Conservation (phyloP, 2,113 vertebrate species). For the Origma solitaria region DNA sequence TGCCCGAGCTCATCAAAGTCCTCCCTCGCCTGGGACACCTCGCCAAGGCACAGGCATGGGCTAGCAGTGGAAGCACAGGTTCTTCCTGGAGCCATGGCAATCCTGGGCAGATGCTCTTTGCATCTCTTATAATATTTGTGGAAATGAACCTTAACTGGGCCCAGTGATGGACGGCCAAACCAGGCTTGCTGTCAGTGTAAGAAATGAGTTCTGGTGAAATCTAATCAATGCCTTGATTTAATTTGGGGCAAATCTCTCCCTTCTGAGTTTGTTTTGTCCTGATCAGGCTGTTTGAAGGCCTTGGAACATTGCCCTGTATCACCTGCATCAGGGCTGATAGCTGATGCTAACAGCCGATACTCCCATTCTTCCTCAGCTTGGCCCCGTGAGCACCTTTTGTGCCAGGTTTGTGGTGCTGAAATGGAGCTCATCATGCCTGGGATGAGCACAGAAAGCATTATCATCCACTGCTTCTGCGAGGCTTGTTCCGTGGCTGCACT, state of each 20-base stretch:
- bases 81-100: neutral
- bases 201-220: neutral
- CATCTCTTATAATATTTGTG: neutral
- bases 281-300: neutral
- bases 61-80: neutral
- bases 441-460: neutral
- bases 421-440: neutral
- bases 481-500: neutral
- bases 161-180: neutral
- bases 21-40: neutral
- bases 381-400: neutral
- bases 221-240: neutral
- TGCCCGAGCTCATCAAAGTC: rapidly evolving
- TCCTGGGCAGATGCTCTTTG: neutral
- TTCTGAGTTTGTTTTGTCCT: neutral
- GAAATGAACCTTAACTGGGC: neutral
- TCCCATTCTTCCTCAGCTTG: neutral
- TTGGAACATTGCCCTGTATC: neutral
- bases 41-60: neutral
- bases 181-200: neutral
- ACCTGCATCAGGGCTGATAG: neutral
- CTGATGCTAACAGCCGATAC: rapidly evolving
- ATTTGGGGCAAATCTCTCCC: neutral
- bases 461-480: neutral
- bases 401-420: neutral